Percentiles rank a stretch among this genome's conserved stretches.
phyloP scores from a whole-genome alignment of 2,113 vertebrate genomes.

The Dipodomys spectabilis region DNA sequence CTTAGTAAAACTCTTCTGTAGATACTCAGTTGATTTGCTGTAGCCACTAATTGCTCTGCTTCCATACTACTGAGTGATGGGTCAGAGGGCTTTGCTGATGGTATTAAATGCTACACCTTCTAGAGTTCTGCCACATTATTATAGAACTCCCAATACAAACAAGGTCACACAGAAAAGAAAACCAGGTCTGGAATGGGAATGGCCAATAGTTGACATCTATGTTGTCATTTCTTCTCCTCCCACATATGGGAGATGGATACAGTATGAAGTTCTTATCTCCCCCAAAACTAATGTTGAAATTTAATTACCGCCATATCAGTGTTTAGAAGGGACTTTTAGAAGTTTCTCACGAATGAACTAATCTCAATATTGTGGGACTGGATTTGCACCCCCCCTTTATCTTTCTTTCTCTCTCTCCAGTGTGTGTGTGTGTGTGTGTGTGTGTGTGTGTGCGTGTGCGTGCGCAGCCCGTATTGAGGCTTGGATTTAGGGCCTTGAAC shows the following conservation, averaged over 20 bases:
- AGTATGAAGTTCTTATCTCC: neutral
- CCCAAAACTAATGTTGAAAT: neutral
- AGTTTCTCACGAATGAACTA: neutral
- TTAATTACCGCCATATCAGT: neutral
- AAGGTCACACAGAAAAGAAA: neutral
- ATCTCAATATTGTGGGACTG: neutral
- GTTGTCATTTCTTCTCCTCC: neutral
- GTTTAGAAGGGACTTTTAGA: neutral
- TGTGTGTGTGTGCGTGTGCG: too few species aligned
- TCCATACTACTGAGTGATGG: neutral
- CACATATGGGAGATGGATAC: neutral
- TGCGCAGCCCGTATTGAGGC: too few species aligned
- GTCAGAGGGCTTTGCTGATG: neutral
- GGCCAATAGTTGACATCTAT: neutral
- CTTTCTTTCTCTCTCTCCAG: neutral
- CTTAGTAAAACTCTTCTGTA: neutral
- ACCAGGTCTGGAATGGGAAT: neutral
- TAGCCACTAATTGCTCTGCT: neutral
- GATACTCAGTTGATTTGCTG: neutral
- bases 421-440: rapidly evolving
- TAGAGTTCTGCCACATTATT: neutral
- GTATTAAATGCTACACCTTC: neutral
- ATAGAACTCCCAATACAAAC: neutral
- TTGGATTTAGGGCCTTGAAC: too few species aligned
- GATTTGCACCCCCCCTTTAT: neutral